Percentiles rank a stretch among this genome's conserved stretches.
These are phyloP conservation scores for Oasisia sp. DNA, from an alignment of 2,888 invertebrate genomes.

Conservation along the genomic window DNA sequence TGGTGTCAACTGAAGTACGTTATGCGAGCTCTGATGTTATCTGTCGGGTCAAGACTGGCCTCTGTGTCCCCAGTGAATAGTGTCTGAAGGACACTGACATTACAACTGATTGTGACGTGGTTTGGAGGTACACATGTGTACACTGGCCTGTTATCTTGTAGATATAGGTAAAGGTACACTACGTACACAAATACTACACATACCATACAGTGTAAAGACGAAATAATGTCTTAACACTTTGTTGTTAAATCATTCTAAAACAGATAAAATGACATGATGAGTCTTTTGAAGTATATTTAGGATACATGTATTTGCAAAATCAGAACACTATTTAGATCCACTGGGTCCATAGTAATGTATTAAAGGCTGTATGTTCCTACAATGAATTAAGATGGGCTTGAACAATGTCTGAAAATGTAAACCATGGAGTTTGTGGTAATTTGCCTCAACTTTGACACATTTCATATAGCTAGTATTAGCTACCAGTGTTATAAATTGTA, in stretches of 20 bases:
- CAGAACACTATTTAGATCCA: background rate
- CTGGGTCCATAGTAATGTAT: background rate
- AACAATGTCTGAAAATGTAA: background rate
- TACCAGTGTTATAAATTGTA: no score
- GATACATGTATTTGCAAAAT: background rate
- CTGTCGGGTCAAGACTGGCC: background rate
- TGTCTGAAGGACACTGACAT: background rate
- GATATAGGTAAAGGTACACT: background rate
- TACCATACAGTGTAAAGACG: background rate
- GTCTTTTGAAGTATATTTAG: background rate
- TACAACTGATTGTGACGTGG: background rate
- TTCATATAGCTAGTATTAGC: no score
- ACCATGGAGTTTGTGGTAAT: background rate
- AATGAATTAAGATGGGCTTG: background rate
- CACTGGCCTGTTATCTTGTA: background rate
- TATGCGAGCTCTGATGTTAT: background rate
- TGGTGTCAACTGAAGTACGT: background rate
- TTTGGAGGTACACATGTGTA: background rate
- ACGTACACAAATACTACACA: background rate
- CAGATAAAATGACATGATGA: background rate
- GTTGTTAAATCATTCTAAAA: no score
- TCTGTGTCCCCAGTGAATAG: background rate
- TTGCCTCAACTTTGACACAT: no score
- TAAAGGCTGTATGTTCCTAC: background rate
- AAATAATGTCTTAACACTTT: background rate